These are phyloP conservation scores for Melanerpes formicivorus DNA, from an alignment of 2,113 vertebrate species.

Conservation along the genomic window DNA sequence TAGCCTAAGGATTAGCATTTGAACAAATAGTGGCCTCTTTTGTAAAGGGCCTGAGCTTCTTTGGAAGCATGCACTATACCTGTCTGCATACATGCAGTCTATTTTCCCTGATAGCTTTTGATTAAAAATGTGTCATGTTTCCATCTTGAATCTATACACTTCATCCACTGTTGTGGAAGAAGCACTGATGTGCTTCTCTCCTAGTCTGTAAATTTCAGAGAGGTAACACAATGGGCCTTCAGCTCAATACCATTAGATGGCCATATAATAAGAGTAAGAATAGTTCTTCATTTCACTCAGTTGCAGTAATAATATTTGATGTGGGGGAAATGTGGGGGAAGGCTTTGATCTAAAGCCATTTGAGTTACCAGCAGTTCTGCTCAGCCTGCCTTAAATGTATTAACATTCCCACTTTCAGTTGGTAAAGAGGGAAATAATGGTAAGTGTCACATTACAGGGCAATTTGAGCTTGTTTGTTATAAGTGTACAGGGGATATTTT, in stretches of 20 bases:
- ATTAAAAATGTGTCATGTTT: slow-evolving; percentile 6
- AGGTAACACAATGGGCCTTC: not conserved
- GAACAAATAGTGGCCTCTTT: not conserved
- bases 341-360: not conserved
- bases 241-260: not conserved
- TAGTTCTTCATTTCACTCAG: not conserved
- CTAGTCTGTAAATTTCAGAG: not conserved
- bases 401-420: not conserved
- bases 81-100: not conserved
- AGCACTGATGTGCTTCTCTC: not conserved
- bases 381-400: not conserved
- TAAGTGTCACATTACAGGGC: slow-evolving; percentile 8
- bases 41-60: not conserved
- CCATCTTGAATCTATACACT: not conserved
- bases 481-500: not conserved
- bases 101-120: not conserved
- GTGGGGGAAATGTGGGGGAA: not conserved
- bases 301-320: not conserved
- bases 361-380: not conserved
- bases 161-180: not conserved
- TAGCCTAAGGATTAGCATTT: not conserved
- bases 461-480: slow-evolving; percentile 10
- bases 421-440: not conserved
- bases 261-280: not conserved
- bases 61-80: not conserved